phyloP scores from a whole-genome alignment of 2,888 invertebrate genomes.

The Aleiodes alternator region DNA sequence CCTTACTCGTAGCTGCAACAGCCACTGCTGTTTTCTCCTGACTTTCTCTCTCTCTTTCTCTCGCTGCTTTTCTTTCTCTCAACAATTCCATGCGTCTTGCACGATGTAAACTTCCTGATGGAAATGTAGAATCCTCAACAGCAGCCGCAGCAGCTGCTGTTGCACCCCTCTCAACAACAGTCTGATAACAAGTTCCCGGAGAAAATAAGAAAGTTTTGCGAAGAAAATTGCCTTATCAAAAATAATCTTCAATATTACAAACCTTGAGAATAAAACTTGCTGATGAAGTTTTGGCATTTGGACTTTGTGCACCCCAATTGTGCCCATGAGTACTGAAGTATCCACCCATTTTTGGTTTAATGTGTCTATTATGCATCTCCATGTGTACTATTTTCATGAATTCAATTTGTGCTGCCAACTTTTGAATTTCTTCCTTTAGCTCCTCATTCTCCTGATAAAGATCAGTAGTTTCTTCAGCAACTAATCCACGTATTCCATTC shows the following conservation, averaged over 20 bases:
- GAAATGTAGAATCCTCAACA: constrained; percentile 68
- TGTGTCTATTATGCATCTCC: constrained; percentile 93
- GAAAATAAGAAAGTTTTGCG: not conserved
- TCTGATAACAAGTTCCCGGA: constrained; percentile 53
- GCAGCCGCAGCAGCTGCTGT: constrained; percentile 68
- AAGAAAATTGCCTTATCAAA: not conserved
- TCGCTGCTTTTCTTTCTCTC: constrained; percentile 63
- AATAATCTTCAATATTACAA: constrained; percentile 50
- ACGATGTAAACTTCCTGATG: constrained; percentile 67
- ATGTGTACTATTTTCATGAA: constrained; percentile 96
- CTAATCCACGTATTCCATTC: constrained; percentile 87
- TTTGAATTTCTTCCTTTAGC: constrained; percentile 93
- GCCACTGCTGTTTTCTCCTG: constrained; percentile 56
- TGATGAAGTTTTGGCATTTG: constrained; percentile 66
- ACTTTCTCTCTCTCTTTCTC: constrained; percentile 61
- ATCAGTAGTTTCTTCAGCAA: constrained; percentile 90
- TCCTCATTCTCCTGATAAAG: constrained; percentile 94
- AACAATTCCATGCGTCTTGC: constrained; percentile 65
- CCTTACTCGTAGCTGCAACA: constrained; percentile 46
- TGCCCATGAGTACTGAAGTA: constrained; percentile 82
- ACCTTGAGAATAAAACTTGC: constrained; percentile 69
- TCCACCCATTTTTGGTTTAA: constrained; percentile 89
- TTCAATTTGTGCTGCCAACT: constrained; percentile 93
- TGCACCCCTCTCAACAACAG: constrained; percentile 68
- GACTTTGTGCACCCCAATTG: constrained; percentile 65